Conservation (phyloP, 2,113 vertebrate species). For the Syngnathus floridae region DNA sequence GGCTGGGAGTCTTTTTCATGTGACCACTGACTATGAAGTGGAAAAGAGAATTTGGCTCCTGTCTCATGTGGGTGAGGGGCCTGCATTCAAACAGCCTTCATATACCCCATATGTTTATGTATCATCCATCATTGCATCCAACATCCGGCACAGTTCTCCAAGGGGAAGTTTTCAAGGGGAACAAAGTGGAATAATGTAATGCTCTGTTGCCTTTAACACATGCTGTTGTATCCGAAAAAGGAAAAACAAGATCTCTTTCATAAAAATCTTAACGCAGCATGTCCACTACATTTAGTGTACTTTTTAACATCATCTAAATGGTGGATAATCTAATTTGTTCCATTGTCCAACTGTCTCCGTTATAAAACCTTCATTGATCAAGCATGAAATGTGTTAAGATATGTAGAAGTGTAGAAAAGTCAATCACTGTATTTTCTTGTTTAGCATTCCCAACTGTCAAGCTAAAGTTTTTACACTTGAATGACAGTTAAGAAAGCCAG, state of each 20-base stretch:
- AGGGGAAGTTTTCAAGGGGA: background rate
- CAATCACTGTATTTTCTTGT: too few species aligned
- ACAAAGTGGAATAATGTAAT: background rate
- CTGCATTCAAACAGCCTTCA: constrained; percentile 47
- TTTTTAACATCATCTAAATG: background rate
- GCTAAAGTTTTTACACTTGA: too few species aligned
- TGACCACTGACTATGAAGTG: constrained; percentile 29
- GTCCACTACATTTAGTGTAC: background rate
- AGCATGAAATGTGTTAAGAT: too few species aligned
- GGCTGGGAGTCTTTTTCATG: constrained; percentile 28
- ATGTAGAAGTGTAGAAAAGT: too few species aligned
- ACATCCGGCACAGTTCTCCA: constrained; percentile 29
- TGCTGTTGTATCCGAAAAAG: background rate
- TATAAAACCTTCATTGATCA: background rate
- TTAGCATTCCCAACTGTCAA: too few species aligned
- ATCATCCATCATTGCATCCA: constrained; percentile 23
- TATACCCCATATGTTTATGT: constrained; percentile 45
- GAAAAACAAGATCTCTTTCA: background rate
- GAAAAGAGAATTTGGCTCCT: constrained; percentile 23
- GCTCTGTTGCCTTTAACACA: background rate
- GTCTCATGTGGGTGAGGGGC: constrained; percentile 36
- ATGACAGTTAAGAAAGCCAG: too few species aligned
- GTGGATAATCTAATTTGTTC: background rate
- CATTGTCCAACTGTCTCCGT: background rate
- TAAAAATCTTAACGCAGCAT: background rate